Base-by-base conservation (phyloP, 2,888 invertebrate genomes). In the Sarcophaga caerulescens region DNA sequence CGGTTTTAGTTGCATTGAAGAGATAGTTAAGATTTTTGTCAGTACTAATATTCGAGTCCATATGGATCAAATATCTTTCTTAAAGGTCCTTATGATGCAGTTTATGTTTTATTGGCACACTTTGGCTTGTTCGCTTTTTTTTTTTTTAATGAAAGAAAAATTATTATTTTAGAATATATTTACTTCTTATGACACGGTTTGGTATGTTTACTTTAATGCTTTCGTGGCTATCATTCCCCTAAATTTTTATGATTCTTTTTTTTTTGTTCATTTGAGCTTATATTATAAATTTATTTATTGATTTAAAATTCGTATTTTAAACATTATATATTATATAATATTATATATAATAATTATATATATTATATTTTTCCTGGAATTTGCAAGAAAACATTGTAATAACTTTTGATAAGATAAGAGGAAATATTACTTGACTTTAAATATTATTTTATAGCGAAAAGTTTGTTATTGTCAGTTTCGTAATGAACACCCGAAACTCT, bases 71-170 rank as follows among this genome's bases (percentile, higher is more conserved):
- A 25, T 65, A 45, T n/a, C 19, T 11, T 66, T n/a, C 2, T 35
- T n/a, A 10, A 65, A 65, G 35, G 66, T n/a, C 19, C 11, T 66
- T 66, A 45, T 66, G 66, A 45, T 66, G 66, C 66, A 66, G 44
- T 19, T n/a, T 66, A n/a, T 21, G 11, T 19, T 17, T n/a, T 35
- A 5, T 65, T 65, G 35, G n/a, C 35, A 65, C 19, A 65, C 10
- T 25, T 45, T n/a, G 21, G 45, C 45, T 66, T 19, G 4, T 19
- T 44, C 19, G 3, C 12, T n/a, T n/a, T 63, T 63, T 63, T 14
- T 14, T 62, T 3, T 25, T n/a, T n/a, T n/a, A n/a, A 4, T 25
- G 4, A 25, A 4, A 3, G 3, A 25, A 25, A 25, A 25, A 3
- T 25, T 25, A 25, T 25, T 25, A 25, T 25, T 25, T 25, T 3